A percentile compares a stretch with the other conserved stretches of the same genome.
These are phyloP conservation scores for Rhyzopertha dominica DNA, from an alignment of 1,140 invertebrate species.

Conservation along the genomic window DNA sequence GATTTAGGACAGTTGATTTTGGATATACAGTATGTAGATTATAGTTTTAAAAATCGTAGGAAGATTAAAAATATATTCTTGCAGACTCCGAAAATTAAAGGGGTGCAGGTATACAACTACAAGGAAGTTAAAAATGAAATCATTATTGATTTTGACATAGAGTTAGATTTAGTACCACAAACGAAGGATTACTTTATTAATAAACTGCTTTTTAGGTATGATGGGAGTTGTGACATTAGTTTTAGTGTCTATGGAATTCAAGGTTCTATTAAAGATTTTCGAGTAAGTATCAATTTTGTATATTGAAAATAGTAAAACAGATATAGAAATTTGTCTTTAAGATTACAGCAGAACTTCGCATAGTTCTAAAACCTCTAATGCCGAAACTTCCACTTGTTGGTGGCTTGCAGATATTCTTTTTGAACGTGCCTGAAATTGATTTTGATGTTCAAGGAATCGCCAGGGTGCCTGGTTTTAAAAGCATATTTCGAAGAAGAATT, in stretches of 20 bases:
- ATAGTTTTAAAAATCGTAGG: conserved; percentile 13
- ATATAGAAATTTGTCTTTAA: conserved; percentile 47
- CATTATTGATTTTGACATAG: conserved; percentile 87
- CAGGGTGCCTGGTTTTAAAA: conserved; percentile 78
- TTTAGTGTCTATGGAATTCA: conserved; percentile 76
- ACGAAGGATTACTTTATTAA: no score
- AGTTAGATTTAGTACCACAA: conserved; percentile 44
- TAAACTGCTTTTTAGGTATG: conserved; percentile 73
- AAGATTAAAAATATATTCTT: conserved; percentile 40
- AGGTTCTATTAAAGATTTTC: conserved; percentile 86
- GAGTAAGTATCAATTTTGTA: conserved; percentile 15
- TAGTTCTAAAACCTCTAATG: conserved; percentile 89
- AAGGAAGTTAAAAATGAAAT: conserved; percentile 90
- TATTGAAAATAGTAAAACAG: conserved; percentile 3
- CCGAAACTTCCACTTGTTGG: conserved; percentile 81
- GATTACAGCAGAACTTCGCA: conserved; percentile 77
- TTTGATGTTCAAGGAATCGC: conserved; percentile 90
- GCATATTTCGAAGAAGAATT: no score
- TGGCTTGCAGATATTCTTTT: conserved; percentile 87
- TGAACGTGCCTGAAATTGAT: conserved; percentile 89
- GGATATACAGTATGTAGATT: conserved; percentile 72
- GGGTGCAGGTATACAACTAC: conserved; percentile 90
- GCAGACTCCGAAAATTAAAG: conserved; percentile 84
- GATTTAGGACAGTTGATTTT: conserved; percentile 86
- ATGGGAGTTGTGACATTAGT: conserved; percentile 88